phyloP scores from a whole-genome alignment of 1,140 invertebrate genomes.

The Argopecten irradians region DNA sequence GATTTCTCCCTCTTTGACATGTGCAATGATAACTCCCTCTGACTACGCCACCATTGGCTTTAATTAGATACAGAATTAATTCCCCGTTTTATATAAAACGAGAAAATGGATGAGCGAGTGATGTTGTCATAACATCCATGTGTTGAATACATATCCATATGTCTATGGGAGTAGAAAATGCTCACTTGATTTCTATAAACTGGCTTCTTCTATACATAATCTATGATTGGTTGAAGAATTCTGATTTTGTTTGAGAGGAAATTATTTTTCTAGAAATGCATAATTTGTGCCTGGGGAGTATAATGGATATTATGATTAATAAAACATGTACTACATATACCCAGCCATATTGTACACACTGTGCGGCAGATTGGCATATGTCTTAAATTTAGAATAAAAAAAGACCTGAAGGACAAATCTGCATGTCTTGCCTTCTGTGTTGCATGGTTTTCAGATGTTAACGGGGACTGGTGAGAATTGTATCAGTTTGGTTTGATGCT shows the following conservation, averaged over 20 bases:
- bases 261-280: background rate
- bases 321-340: background rate
- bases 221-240: background rate
- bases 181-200: background rate
- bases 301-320: background rate
- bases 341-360: background rate
- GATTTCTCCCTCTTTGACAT: conserved; percentile 3
- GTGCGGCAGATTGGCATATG: background rate
- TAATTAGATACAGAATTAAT: conserved; percentile 1
- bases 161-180: background rate
- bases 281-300: background rate
- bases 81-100: background rate
- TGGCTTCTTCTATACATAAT: background rate
- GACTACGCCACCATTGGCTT: background rate
- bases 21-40: background rate
- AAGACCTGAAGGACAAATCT: background rate
- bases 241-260: background rate
- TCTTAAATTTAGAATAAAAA: background rate
- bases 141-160: background rate
- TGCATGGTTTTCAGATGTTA: background rate
- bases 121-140: background rate
- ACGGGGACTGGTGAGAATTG: background rate
- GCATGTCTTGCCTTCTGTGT: background rate
- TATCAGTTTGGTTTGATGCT: background rate
- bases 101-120: background rate